Evolutionary conservation across 2,113 vertebrate species (phyloP).

Genomic region (Eublepharis macularius): DNA sequence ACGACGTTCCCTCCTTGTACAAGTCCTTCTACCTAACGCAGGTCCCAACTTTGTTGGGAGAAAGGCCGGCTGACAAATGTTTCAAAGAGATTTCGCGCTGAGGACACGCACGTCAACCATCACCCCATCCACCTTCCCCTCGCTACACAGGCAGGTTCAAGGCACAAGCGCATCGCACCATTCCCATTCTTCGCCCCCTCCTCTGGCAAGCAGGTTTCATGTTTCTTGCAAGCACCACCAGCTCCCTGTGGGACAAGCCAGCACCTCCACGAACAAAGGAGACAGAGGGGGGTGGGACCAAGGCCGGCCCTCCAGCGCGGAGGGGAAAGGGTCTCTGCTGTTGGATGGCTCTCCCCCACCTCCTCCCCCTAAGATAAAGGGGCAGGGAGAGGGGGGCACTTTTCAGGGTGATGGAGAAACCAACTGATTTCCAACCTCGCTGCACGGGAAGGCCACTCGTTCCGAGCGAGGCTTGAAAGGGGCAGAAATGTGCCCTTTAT

Average conservation of each 20-base stretch:
- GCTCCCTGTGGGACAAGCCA: neutral
- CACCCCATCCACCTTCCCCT: neutral
- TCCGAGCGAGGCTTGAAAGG: neutral
- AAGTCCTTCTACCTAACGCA: neutral
- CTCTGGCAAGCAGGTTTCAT: neutral
- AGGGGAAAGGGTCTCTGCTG: neutral
- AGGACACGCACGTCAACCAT: neutral
- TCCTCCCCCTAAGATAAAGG: neutral
- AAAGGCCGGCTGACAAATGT: too few species aligned
- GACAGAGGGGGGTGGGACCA: neutral
- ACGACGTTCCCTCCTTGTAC: neutral
- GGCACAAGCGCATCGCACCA: neutral
- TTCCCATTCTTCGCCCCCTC: neutral
- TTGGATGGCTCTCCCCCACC: neutral
- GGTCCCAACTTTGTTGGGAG: too few species aligned
- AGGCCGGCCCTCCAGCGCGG: neutral
- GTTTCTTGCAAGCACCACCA: neutral
- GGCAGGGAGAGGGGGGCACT: neutral
- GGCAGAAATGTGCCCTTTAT: neutral
- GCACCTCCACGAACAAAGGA: conserved; percentile 31
- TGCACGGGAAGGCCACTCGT: too few species aligned
- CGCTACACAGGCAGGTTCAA: neutral
- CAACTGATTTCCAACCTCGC: neutral
- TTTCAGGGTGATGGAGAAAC: neutral
- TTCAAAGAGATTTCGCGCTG: too few species aligned